Conservation (phyloP, 2,113 vertebrate genomes). For the Todiramphus chloris region DNA sequence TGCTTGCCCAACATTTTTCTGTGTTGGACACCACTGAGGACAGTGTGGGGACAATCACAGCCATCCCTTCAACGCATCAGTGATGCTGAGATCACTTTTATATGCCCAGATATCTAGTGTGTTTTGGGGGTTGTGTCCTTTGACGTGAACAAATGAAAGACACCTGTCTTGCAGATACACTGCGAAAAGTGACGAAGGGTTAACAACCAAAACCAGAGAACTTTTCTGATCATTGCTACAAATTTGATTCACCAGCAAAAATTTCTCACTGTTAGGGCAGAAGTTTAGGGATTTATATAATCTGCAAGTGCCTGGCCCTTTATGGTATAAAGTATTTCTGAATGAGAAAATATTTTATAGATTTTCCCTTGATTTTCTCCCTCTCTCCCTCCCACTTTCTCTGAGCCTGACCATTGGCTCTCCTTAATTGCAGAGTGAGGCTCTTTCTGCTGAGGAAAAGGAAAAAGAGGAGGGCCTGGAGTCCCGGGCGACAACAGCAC, state of each 20-base stretch:
- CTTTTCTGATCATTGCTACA: background rate
- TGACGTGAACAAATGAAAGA: background rate
- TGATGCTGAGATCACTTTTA: background rate
- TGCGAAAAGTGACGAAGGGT: background rate
- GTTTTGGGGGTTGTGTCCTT: background rate
- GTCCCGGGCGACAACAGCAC: conserved; percentile 26
- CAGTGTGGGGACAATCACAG: background rate
- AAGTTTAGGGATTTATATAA: background rate
- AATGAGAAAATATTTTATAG: background rate
- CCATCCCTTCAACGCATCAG: background rate
- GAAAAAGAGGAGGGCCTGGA: conserved; percentile 65
- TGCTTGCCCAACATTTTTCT: background rate
- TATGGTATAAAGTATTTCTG: background rate
- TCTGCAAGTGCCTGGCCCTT: background rate
- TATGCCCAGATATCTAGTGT: accelerated
- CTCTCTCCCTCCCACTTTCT: background rate
- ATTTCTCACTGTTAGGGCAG: background rate
- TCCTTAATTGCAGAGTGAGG: conserved; percentile 65
- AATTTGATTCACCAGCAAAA: background rate
- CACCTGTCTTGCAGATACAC: accelerated
- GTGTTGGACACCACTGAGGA: background rate
- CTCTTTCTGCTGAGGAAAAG: conserved; percentile 42
- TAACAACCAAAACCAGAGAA: background rate
- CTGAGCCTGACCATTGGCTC: background rate
- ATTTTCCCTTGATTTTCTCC: background rate